phyloP scores from a whole-genome alignment of 2,888 invertebrate genomes.

The Apodemia mormo region DNA sequence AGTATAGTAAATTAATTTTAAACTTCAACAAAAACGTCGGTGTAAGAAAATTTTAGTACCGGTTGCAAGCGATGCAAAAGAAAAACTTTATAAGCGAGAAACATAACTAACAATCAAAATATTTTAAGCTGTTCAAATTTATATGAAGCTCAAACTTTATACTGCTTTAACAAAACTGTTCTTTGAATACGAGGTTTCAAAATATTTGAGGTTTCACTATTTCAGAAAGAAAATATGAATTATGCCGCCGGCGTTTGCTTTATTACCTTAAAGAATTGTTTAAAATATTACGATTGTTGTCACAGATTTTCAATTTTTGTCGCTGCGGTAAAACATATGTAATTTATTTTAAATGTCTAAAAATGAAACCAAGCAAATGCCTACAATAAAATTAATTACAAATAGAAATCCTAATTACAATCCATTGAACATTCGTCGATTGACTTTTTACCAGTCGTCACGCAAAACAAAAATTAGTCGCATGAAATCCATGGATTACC shows the following conservation, averaged over 20 bases:
- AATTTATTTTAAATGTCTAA: too few species aligned
- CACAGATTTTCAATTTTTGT: neutral
- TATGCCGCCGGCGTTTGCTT: slow-evolving; percentile 20
- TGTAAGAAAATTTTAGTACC: neutral
- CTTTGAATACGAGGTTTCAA: slow-evolving; percentile 29
- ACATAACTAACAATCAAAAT: slow-evolving; percentile 20
- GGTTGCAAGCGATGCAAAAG: neutral
- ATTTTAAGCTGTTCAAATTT: slow-evolving; percentile 23
- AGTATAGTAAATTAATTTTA: slow-evolving; percentile 8
- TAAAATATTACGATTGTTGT: slow-evolving; percentile 21
- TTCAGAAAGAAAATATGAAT: slow-evolving; percentile 23
- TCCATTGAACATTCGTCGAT: slow-evolving; percentile 42
- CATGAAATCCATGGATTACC: slow-evolving; percentile 27
- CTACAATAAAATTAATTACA: slow-evolving; percentile 4
- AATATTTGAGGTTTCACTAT: slow-evolving; percentile 31
- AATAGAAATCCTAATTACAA: slow-evolving; percentile 38
- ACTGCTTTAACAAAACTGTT: slow-evolving; percentile 29
- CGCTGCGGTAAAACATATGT: neutral
- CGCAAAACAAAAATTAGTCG: slow-evolving; percentile 51
- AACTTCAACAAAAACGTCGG: neutral
- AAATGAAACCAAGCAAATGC: neutral
- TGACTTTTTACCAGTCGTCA: slow-evolving; percentile 45
- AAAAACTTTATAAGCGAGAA: slow-evolving; percentile 17
- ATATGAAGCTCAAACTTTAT: slow-evolving; percentile 16
- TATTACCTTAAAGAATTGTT: slow-evolving; percentile 19